Percentiles rank a stretch among this genome's conserved stretches.
These are phyloP conservation scores for Sander vitreus DNA, from an alignment of 2,113 vertebrate species.

Conservation along the genomic window DNA sequence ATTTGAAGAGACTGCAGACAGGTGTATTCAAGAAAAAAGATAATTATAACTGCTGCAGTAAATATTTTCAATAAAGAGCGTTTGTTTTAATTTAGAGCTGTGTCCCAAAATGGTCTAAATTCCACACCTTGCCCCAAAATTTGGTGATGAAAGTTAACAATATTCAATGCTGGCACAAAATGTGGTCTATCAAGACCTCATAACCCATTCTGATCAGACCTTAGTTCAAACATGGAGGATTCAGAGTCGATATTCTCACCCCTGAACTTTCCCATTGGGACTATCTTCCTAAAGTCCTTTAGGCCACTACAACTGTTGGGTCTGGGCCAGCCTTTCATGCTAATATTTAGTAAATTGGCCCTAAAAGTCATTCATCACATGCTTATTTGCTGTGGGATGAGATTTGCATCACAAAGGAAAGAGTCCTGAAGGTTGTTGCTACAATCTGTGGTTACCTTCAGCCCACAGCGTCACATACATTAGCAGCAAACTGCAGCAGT, in stretches of 20 bases:
- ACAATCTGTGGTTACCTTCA: not conserved
- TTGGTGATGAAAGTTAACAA: not conserved
- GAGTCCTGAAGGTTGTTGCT: conserved; percentile 5
- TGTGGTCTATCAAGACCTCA: not conserved
- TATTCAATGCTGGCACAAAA: not conserved
- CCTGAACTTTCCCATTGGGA: not conserved
- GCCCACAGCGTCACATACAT: conserved; percentile 1
- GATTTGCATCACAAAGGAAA: not conserved
- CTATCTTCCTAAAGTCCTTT: not conserved
- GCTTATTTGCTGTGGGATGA: not conserved
- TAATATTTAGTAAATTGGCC: conserved; percentile 17
- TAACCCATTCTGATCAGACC: not conserved
- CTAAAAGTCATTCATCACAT: not conserved
- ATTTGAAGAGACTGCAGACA: not conserved
- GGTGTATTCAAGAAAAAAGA: not conserved
- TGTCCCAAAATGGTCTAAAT: not conserved
- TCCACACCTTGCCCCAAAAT: not conserved
- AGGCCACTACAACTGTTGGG: not conserved
- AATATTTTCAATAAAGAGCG: not conserved
- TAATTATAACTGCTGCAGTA: not conserved
- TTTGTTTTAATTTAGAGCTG: not conserved
- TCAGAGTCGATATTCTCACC: not conserved
- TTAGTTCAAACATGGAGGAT: not conserved
- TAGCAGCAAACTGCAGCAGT: conserved; percentile 10
- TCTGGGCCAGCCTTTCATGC: not conserved